These are phyloP conservation scores for Coelogynopora nodosa DNA, from an alignment of 2,888 invertebrate genomes.

Conservation along the genomic window DNA sequence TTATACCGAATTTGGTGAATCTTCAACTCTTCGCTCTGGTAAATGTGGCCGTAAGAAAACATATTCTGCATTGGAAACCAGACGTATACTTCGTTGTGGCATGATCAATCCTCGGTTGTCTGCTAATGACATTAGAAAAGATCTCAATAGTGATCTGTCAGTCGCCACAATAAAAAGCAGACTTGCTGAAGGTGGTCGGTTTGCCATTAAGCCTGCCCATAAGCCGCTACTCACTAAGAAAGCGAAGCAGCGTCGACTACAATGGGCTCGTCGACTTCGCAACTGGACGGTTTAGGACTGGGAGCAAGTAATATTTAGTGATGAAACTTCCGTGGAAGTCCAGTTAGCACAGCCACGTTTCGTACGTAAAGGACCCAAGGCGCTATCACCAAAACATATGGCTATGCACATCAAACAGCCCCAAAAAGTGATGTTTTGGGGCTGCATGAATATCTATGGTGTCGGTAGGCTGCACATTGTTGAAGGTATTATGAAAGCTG, in stretches of 20 bases:
- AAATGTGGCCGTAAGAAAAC: not conserved
- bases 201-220: not conserved
- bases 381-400: not conserved
- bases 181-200: not conserved
- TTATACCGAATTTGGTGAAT: not conserved
- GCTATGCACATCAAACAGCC: not conserved
- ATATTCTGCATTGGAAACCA: no score
- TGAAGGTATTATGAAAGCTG: not conserved
- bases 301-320: not conserved
- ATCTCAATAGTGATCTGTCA: not conserved
- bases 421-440: slow-evolving; percentile 14
- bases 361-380: not conserved
- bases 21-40: not conserved
- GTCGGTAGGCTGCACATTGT: not conserved
- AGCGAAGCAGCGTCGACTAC: not conserved
- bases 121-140: not conserved
- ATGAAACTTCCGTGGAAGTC: not conserved
- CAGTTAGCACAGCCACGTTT: not conserved
- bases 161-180: not conserved
- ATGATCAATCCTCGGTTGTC: not conserved
- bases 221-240: not conserved
- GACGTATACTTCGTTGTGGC: not conserved
- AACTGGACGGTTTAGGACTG: not conserved
- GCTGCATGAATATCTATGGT: not conserved
- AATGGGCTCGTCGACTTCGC: not conserved